Conservation (phyloP, 2,113 vertebrate genomes). For the Aptenodytes forsteri region DNA sequence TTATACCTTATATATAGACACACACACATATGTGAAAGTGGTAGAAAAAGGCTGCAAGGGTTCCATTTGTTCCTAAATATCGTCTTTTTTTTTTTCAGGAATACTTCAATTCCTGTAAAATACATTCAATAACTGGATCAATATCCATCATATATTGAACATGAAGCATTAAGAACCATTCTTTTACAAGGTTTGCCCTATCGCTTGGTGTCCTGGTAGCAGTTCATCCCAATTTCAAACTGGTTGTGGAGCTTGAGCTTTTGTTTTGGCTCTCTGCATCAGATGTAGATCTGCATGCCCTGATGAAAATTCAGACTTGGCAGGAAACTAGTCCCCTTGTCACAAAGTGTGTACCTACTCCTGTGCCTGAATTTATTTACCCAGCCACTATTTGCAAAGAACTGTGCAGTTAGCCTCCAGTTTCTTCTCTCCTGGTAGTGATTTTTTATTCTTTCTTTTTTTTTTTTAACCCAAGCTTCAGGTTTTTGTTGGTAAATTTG, state of each 20-base stretch:
- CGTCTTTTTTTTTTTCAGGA: background rate
- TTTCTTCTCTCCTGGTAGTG: background rate
- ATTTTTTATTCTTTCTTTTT: background rate
- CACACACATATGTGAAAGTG: background rate
- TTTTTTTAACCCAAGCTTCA: background rate
- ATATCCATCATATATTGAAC: background rate
- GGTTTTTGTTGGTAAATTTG: background rate
- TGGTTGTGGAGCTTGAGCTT: background rate
- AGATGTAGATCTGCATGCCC: background rate
- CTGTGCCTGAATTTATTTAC: background rate
- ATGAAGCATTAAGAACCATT: background rate
- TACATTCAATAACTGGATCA: background rate
- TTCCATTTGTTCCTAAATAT: background rate
- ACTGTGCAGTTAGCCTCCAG: background rate
- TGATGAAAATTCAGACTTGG: background rate
- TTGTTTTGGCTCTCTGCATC: background rate
- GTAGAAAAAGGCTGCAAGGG: background rate
- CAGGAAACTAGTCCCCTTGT: background rate
- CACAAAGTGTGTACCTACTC: background rate
- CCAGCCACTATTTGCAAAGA: background rate
- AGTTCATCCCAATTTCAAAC: background rate
- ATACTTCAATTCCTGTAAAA: background rate
- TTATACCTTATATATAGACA: background rate
- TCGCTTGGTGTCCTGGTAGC: background rate
- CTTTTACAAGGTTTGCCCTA: background rate